Evolutionary conservation across 1,140 invertebrate species (phyloP).

Genomic region (Bicyclus anynana): DNA sequence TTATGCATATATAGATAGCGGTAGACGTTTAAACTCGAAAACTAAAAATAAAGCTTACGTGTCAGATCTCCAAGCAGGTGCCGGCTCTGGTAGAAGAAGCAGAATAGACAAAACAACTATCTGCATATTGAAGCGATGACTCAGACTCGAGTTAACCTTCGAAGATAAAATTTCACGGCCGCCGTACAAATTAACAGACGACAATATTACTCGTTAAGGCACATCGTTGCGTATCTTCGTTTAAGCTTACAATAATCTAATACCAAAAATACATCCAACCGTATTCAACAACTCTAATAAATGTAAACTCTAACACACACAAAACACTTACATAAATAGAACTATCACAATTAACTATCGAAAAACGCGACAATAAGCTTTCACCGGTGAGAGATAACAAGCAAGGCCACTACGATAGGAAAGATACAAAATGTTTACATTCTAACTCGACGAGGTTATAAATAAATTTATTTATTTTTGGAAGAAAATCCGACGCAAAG

Average conservation of each 20-base stretch:
- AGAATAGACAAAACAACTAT: conserved; percentile 43
- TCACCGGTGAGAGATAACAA: conserved; percentile 51
- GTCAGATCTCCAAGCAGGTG: conserved; percentile 55
- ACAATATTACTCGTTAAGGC: conserved; percentile 62
- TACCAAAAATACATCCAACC: conserved; percentile 18
- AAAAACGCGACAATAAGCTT: conserved; percentile 49
- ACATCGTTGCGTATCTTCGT: conserved; percentile 57
- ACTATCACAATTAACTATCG: conserved; percentile 31
- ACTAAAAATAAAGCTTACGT: conserved; percentile 31
- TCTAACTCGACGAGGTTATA: conserved; percentile 35
- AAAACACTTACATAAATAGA: conserved; percentile 29
- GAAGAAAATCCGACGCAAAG: conserved; percentile 11
- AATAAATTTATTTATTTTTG: conserved; percentile 38
- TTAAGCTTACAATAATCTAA: conserved; percentile 17
- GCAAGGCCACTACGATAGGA: conserved; percentile 64
- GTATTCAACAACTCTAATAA: conserved; percentile 24
- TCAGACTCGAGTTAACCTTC: conserved; percentile 39
- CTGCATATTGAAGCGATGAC: conserved; percentile 44
- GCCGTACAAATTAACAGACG: conserved; percentile 24
- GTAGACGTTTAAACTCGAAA: too few relatives aligned
- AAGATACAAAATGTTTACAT: conserved; percentile 50
- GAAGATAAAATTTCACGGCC: conserved; percentile 10
- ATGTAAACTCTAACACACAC: conserved; percentile 16
- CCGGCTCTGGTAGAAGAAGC: conserved; percentile 46
- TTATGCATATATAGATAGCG: too few relatives aligned